Base-by-base conservation (phyloP, 2,113 vertebrate species). In the Cricetomys ansorgei region DNA sequence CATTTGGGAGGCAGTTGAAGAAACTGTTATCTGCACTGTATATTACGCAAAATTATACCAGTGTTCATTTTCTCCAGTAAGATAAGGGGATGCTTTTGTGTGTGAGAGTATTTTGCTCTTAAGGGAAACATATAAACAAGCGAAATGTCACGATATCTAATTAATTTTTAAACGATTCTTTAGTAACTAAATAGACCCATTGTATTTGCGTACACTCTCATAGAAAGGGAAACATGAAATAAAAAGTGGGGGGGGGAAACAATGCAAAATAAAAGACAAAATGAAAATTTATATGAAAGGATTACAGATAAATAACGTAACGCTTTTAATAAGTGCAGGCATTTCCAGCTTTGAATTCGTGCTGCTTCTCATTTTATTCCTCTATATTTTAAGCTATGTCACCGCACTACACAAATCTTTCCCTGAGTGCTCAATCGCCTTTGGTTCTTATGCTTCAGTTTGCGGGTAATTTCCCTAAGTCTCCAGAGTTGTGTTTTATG, bases 101-200 rank as follows among this genome's bases (percentile, higher is more conserved):
- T 8, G 16, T 59, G 25, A 89, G 40, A 50, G 40, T 72, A 40
- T 29, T 43, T 90, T 65, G 88, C 76, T 87, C 67, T 91, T 37
- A 83, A 43, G n/a, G 9, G 34, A 80, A 92, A 84, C 34, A 21
- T n/a, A 65, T 23, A 27, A 25, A 73, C 7, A 23, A 11, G 31
- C 79, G 16, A 92, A 93, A 93, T 55, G 65, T 50, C 25, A 81
- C 62, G 27, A 84, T 84, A 29, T 89, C 64, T 91, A 62, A 76
- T 40, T 89, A 84, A 81, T 96, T 89, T 83, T 77, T 77, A 92
- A 80, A 75, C 65, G 15, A 2, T 92, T 92, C 25, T 40, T 88
- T 79, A 62, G 27, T 84, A 55, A 29, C 50, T 65, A 88, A 48
- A 45, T 55, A 84, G 69, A 87, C 37, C 8, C 50, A 40, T 43